Evolutionary conservation across 2,113 vertebrate genomes (phyloP).

Genomic region (Aepyceros melampus): DNA sequence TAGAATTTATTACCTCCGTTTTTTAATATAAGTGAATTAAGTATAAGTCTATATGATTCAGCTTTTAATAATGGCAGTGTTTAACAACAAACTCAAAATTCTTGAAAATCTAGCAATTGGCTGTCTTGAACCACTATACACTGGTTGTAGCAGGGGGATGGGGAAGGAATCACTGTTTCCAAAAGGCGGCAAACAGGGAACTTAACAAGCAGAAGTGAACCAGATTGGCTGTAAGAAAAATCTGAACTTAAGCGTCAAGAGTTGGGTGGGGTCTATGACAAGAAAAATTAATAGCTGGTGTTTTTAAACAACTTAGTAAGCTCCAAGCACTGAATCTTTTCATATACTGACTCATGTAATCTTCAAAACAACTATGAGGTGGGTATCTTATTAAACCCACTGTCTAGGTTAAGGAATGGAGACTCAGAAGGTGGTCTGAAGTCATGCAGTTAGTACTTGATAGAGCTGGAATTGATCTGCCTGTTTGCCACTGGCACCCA

Average conservation of each 20-base stretch:
- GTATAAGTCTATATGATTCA: background rate
- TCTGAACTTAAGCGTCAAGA: background rate
- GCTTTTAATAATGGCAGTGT: background rate
- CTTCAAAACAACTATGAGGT: background rate
- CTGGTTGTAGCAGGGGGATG: background rate
- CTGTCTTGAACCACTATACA: background rate
- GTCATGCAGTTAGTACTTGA: background rate
- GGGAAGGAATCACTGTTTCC: background rate
- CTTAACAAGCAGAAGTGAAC: background rate
- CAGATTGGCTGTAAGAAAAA: background rate
- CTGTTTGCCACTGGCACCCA: rapidly evolving
- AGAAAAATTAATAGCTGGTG: background rate
- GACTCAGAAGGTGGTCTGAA: background rate
- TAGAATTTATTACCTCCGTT: background rate
- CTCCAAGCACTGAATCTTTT: background rate
- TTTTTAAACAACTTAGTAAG: background rate
- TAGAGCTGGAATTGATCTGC: too few relatives aligned
- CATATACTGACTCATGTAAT: background rate
- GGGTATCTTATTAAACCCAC: background rate
- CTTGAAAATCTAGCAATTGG: background rate
- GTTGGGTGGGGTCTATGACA: background rate
- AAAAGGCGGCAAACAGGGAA: background rate
- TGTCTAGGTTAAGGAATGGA: background rate
- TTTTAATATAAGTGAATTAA: background rate
- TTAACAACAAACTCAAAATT: slow-evolving; percentile 2